Base-by-base conservation (phyloP, 1,140 invertebrate species). In the Lasioglossum albipes region DNA sequence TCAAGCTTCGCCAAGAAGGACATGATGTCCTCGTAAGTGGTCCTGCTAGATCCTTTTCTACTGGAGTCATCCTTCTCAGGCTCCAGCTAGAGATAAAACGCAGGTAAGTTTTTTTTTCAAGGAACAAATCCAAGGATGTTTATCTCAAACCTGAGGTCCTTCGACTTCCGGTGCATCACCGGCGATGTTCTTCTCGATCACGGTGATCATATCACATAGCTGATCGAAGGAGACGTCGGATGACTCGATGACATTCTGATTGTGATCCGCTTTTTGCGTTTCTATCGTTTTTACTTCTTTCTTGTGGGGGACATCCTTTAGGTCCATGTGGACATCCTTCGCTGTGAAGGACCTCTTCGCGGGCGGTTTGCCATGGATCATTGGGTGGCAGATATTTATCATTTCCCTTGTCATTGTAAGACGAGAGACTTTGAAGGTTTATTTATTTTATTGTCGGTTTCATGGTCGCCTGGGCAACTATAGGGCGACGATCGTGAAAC, bases 1-100 rank as follows among this genome's bases (percentile, higher is more conserved):
- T 92, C 90, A 20, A 92, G 62, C 9, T 84, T 89, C 45, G 82
- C 83, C 22, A 93, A 78, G 49, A 91, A 92, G 9, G 84, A 86
- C 89, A 93, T 92, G 57, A 93, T 91, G 42, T 92, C 90, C 6
- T 93, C 90, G 66, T 92, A 92, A n/a, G 90, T 90, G 0, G 90
- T 89, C 16, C 75, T 75, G 36, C 62, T 84, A 0, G 74, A 10
- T 6, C 41, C 64, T 52, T 59, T 74, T 27, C 66, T 61, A 41
- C 76, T 36, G 0, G 86, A 86, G 45, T 79, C 65, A 76, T 93
- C 92, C 71, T 88, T 91, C 64, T 93, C 91, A 16, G 90, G 89
- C 77, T 87, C 76, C n/a, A 90, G 75, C 90, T 92, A 42, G 13
- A 62, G 36, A n/a, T 9, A 59, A 0, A 20, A 20, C 16, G 20